phyloP scores from a whole-genome alignment of 2,888 invertebrate species.

The Deilephila elpenor region DNA sequence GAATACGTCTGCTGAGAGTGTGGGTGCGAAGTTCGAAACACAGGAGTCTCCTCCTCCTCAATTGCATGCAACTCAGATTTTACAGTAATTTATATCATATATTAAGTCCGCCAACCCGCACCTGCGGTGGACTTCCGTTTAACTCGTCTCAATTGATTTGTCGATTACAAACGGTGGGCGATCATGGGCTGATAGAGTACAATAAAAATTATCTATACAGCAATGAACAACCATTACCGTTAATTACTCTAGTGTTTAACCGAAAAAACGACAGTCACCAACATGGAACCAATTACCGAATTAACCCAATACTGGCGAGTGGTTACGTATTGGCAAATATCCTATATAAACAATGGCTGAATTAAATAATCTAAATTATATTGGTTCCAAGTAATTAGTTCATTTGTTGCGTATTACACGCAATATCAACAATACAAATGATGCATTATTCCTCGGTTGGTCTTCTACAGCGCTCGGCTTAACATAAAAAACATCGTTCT shows the following conservation, averaged over 20 bases:
- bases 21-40: too few relatives aligned
- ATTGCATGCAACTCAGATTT: too few relatives aligned
- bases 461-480: not conserved
- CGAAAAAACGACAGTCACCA: not conserved
- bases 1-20: too few relatives aligned
- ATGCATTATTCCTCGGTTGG: constrained; percentile 2
- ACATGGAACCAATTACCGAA: not conserved
- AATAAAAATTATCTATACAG: too few relatives aligned
- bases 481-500: too few relatives aligned
- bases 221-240: not conserved
- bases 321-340: not conserved
- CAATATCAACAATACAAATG: not conserved
- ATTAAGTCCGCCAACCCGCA: too few relatives aligned
- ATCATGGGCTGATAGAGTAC: too few relatives aligned
- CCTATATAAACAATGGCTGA: not conserved
- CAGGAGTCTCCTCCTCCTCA: too few relatives aligned
- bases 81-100: too few relatives aligned
- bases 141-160: too few relatives aligned
- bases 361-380: constrained; percentile 7
- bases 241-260: constrained; percentile 1
- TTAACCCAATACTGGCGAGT: not conserved
- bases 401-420: not conserved
- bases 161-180: too few relatives aligned
- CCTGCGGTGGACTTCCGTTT: too few relatives aligned
- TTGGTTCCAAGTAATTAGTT: constrained; percentile 9